Evolutionary conservation across 2,888 invertebrate species (phyloP), one percentile per base, ranked within the genome.

Genomic region (Hypomecis atomaria): DNA sequence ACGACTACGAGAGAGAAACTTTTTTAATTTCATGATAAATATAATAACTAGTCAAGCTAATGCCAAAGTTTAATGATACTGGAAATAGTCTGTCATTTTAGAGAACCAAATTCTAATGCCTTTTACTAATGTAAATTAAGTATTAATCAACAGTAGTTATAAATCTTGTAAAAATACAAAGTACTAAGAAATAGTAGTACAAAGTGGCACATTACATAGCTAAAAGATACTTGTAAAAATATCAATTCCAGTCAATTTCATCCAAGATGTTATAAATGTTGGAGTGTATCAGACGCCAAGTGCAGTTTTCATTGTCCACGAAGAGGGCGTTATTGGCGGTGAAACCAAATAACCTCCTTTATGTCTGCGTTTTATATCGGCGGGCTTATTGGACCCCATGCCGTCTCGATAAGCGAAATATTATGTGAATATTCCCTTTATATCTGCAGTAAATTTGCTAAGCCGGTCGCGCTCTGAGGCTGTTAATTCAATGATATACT

Each of bases 321-420:
- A 84, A 86, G 84, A 81, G 82, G 84, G 79, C 84, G 85, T 89
- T 90, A 91, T 89, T 89, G 87, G 85, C 81, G 79, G 84, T 81
- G 83, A 88, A 89, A 89, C 89, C 88, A 88, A 90, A 90, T 89
- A 90, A 86, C 86, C 83, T 82, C 82, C 77, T 87, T 85, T 85
- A 86, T 90, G 87, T 83, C 83, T 82, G 81, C 78, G 80, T 85
- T 88, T 89, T 88, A 89, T 89, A 89, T 83, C 82, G 79, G 67
- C 75, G 71, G 78, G 84, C 82, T 86, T 88, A 88, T 86, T 82
- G 80, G 67, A 76, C 71, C 60, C 53, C 65, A 53, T 61, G 65
- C 65, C 60, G 65, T 61, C 66, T 73, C 70, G 68, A 76, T 75
- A 73, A 78, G 70, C 61, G 73, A 73, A 79, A 76, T 71, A 59